Conservation (phyloP, 37 sponge, comb jelly and placozoan species). For the Geodia barretti region DNA sequence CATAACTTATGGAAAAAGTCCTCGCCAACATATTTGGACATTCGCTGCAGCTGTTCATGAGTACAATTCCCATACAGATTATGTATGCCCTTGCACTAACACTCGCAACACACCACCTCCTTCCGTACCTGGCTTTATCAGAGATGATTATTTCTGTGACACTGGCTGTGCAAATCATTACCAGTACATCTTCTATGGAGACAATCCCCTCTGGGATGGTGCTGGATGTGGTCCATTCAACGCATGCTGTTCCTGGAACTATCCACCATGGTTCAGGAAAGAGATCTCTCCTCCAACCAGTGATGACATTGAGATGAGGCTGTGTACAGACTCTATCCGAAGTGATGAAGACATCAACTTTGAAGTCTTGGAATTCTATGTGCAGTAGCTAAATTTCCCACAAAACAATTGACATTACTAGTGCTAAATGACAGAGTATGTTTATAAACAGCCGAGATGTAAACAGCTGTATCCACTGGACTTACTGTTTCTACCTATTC, state of each 20-base stretch:
- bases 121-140: not conserved
- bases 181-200: not conserved
- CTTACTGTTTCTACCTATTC: too few species aligned
- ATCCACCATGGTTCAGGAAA: slow-evolving; percentile 28
- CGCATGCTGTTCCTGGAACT: slow-evolving; percentile 15
- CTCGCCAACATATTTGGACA: slow-evolving; percentile 4
- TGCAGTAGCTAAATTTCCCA: too few species aligned
- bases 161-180: not conserved
- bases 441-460: too few species aligned
- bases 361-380: too few species aligned
- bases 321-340: not conserved
- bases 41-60: slow-evolving; percentile 2
- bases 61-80: not conserved
- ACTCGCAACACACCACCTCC: not conserved
- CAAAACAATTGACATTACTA: too few species aligned
- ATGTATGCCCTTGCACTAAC: slow-evolving; percentile 12
- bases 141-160: slow-evolving; percentile 11
- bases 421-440: too few species aligned
- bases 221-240: not conserved
- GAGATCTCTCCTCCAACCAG: not conserved
- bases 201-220: slow-evolving; percentile 20
- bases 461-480: too few species aligned
- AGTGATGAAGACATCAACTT: slow-evolving; percentile 13
- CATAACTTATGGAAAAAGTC: slow-evolving; percentile 6
- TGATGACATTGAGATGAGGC: slow-evolving; percentile 18